phyloP scores from a whole-genome alignment of 2,113 vertebrate species.

The Amphiprion ocellaris region DNA sequence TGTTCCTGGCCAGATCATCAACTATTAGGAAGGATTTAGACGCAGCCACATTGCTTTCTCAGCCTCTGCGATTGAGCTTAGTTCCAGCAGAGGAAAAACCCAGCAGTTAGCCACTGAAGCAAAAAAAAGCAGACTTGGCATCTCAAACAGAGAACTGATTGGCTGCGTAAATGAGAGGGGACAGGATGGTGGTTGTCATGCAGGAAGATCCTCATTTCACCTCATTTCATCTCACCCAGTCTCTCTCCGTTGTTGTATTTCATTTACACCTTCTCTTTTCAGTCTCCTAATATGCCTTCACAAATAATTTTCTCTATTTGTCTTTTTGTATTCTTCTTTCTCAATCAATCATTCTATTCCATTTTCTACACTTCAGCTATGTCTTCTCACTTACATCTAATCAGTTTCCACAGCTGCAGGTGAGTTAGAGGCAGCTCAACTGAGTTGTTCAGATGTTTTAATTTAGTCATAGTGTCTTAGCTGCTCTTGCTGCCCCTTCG shows the following conservation, averaged over 20 bases:
- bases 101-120: constrained; percentile 33
- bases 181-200: constrained; percentile 34
- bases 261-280: background rate
- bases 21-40: constrained; percentile 58
- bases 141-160: constrained; percentile 45
- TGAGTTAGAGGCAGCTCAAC: constrained; percentile 7
- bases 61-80: constrained; percentile 42
- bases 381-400: background rate
- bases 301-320: background rate
- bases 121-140: constrained; percentile 39
- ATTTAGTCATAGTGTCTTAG: constrained; percentile 1
- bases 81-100: constrained; percentile 41
- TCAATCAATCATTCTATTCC: constrained; percentile 1
- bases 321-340: background rate
- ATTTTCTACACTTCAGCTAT: background rate
- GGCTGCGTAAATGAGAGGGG: constrained; percentile 47
- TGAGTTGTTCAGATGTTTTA: constrained; percentile 26
- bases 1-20: constrained; percentile 57
- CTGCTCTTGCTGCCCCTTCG: background rate
- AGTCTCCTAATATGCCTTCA: background rate
- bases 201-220: constrained; percentile 12
- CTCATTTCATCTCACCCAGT: background rate
- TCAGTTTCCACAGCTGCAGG: constrained; percentile 21
- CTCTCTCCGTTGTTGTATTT: background rate
- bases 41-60: constrained; percentile 49